These are phyloP conservation scores for Pachycephala philippinensis DNA, from an alignment of 2,113 vertebrate species.

Conservation along the genomic window DNA sequence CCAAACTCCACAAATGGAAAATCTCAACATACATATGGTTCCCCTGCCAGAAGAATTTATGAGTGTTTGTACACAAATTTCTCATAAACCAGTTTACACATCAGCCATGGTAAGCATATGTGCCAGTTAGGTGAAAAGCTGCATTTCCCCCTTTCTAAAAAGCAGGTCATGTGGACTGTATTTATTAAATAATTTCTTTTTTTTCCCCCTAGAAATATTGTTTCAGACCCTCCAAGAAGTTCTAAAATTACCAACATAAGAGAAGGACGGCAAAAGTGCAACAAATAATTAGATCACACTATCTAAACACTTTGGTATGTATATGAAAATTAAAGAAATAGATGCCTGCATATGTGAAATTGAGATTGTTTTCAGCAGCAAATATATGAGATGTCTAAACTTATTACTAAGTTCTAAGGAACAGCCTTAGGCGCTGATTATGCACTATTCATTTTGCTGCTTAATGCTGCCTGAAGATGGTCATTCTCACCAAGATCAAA, in stretches of 20 bases:
- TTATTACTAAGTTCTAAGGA: background rate
- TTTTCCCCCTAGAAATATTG: background rate
- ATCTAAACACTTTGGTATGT: background rate
- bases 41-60: background rate
- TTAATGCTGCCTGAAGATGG: background rate
- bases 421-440: background rate
- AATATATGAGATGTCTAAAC: background rate
- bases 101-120: background rate
- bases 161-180: background rate
- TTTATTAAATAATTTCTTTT: background rate
- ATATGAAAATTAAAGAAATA: slow-evolving; percentile 3
- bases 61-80: background rate
- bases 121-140: background rate
- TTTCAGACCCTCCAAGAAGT: background rate
- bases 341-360: background rate
- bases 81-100: background rate
- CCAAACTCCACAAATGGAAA: background rate
- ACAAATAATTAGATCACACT: background rate
- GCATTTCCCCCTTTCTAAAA: background rate
- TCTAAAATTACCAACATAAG: background rate
- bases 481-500: background rate
- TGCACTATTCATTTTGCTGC: background rate
- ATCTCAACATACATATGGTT: background rate
- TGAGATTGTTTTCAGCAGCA: background rate
- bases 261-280: background rate